These are phyloP conservation scores for Acrocephalus kingi DNA, from an alignment of 2,113 vertebrate species.

Conservation along the genomic window DNA sequence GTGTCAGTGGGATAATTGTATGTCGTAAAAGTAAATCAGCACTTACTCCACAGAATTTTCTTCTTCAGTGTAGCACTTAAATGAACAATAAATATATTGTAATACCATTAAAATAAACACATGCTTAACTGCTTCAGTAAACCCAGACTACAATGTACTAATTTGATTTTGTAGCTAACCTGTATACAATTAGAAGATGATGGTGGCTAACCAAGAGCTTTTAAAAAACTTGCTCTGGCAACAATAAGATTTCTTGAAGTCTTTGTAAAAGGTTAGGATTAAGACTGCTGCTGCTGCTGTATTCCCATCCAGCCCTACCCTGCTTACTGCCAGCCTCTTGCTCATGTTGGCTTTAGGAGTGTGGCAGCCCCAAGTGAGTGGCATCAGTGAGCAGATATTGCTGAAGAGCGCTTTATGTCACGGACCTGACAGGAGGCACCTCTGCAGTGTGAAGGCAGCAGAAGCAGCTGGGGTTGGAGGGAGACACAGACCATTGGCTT, in stretches of 20 bases:
- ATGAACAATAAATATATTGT: neutral
- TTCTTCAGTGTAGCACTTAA: neutral
- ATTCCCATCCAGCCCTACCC: neutral
- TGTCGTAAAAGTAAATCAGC: neutral
- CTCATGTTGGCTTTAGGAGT: neutral
- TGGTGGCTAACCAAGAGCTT: neutral
- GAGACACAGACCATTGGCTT: neutral
- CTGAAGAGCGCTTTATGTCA: neutral
- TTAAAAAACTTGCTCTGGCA: neutral
- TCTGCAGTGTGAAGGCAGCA: neutral
- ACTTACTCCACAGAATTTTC: neutral
- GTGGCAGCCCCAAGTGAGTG: rapidly evolving
- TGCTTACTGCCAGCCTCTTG: neutral
- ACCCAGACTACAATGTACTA: neutral
- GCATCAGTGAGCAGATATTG: neutral
- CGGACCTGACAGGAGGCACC: neutral
- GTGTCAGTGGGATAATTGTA: neutral
- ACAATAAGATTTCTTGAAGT: neutral
- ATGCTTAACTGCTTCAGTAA: neutral
- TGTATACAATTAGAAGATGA: neutral
- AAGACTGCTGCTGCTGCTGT: neutral
- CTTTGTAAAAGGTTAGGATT: neutral
- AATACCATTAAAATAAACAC: neutral
- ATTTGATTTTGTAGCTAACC: neutral
- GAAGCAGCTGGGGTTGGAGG: neutral